Percentiles rank a stretch among this genome's conserved stretches.
These are phyloP conservation scores for Charadrius vociferus DNA, from an alignment of 2,113 vertebrate genomes.

Conservation along the genomic window DNA sequence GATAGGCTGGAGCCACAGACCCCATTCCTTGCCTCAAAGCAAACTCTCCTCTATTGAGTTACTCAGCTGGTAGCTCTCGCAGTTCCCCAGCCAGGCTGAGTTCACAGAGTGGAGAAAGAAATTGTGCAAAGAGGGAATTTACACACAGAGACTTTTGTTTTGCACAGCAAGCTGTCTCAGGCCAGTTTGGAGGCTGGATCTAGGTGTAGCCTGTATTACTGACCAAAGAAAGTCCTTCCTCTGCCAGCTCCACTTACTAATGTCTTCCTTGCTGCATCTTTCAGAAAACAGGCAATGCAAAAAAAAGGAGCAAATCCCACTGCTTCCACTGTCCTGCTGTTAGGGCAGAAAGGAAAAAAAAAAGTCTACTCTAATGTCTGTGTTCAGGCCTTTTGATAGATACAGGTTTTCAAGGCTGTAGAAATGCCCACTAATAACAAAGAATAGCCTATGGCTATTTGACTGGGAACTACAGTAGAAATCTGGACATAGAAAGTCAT, in stretches of 20 bases:
- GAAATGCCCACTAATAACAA: neutral
- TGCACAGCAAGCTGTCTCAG: neutral
- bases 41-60: neutral
- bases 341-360: neutral
- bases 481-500: neutral
- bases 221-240: neutral
- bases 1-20: neutral
- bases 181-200: neutral
- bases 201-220: neutral
- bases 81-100: neutral
- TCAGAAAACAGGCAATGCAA: neutral
- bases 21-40: neutral
- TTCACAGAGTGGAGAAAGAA: neutral
- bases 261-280: neutral
- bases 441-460: neutral
- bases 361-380: neutral
- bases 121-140: neutral
- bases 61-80: neutral
- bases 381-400: neutral
- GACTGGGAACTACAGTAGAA: neutral
- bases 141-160: neutral
- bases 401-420: neutral
- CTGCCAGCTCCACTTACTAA: neutral
- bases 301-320: neutral
- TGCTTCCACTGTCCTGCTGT: neutral